Evolutionary conservation across 2,888 invertebrate species (phyloP).

Genomic region (Bugula neritina): DNA sequence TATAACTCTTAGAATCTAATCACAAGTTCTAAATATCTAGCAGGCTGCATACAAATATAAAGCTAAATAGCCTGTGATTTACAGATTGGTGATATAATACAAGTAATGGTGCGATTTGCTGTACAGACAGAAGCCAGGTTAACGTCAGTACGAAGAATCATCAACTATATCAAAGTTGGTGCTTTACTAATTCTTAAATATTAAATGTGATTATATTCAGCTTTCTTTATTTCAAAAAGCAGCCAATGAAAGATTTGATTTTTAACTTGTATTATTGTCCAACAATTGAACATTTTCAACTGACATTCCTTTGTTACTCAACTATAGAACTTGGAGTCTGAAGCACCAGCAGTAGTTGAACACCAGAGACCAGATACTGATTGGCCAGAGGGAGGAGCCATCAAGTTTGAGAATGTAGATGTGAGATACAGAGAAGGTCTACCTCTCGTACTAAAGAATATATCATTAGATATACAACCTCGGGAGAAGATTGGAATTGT

Average conservation of each 20-base stretch:
- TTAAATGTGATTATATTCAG: too few species aligned
- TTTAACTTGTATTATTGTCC: too few species aligned
- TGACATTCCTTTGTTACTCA: too few species aligned
- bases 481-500: conserved; percentile 27
- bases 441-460: conserved; percentile 24
- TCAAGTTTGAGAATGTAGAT: conserved; percentile 18
- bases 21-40: too few species aligned
- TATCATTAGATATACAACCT: background rate
- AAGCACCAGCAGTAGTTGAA: conserved; percentile 42
- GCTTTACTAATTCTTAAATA: too few species aligned
- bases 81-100: background rate
- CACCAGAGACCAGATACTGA: conserved; percentile 36
- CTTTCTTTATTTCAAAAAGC: too few species aligned
- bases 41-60: too few species aligned
- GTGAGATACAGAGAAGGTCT: conserved; percentile 26
- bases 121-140: background rate
- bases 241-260: too few species aligned
- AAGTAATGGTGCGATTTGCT: background rate
- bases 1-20: too few species aligned
- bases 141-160: background rate
- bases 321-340: conserved; percentile 41
- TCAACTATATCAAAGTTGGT: background rate
- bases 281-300: too few species aligned
- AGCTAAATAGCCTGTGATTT: too few species aligned
- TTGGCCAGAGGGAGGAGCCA: conserved; percentile 23